Evolutionary conservation across 2,888 invertebrate genomes (phyloP).

Genomic region (Portevinia maculata): DNA sequence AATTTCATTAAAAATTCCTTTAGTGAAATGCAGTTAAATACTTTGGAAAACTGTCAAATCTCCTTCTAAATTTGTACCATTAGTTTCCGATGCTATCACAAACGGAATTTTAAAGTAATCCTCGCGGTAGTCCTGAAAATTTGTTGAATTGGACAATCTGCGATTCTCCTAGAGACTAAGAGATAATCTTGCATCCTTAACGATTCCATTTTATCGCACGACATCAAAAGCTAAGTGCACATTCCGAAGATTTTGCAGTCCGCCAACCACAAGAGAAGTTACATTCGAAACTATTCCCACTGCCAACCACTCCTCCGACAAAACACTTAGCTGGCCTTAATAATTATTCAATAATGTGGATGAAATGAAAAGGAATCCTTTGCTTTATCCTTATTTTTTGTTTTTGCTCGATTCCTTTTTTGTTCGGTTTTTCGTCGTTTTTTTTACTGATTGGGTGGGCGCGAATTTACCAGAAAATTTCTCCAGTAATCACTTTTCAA

Average conservation of each 20-base stretch:
- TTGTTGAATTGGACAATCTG: conserved; percentile 43
- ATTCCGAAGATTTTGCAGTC: conserved; percentile 36
- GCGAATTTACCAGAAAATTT: conserved; percentile 36
- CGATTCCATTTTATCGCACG: conserved; percentile 47
- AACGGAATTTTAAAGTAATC: conserved; percentile 42
- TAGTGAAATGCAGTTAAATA: not conserved
- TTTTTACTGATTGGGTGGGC: conserved; percentile 4
- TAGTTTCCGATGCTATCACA: conserved; percentile 32
- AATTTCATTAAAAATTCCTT: conserved; percentile 19
- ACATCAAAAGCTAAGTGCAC: conserved; percentile 65
- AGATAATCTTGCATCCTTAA: conserved; percentile 56
- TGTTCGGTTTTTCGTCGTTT: not conserved
- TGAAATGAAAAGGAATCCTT: conserved; percentile 57
- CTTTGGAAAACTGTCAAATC: not conserved
- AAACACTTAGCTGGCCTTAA: conserved; percentile 47
- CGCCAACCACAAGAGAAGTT: conserved; percentile 20
- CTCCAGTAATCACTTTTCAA: conserved; percentile 63
- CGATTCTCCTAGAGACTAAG: conserved; percentile 18
- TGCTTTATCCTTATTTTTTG: conserved; percentile 24
- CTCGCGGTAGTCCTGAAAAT: conserved; percentile 40
- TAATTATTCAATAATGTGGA: conserved; percentile 67
- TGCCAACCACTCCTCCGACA: conserved; percentile 7
- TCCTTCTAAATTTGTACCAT: conserved; percentile 3
- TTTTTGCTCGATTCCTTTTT: conserved; percentile 4
- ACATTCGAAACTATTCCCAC: not conserved